phyloP scores from a whole-genome alignment of 2,113 vertebrate species.

The Mobula birostris region DNA sequence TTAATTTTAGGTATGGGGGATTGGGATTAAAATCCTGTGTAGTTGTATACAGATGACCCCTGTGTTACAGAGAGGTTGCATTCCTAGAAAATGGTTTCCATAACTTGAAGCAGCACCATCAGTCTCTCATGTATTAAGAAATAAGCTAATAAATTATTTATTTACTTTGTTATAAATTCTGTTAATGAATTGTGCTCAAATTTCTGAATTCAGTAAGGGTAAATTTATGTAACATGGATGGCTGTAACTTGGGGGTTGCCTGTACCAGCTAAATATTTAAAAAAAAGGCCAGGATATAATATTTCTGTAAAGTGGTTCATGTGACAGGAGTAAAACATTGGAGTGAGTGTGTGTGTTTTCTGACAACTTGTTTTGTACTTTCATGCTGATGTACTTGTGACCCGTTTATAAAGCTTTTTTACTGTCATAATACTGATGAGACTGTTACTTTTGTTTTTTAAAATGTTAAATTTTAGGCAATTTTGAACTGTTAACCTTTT shows the following conservation, averaged over 20 bases:
- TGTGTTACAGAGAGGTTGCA: too few relatives aligned
- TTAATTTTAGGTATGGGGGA: not conserved
- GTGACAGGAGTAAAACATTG: too few relatives aligned
- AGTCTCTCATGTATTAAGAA: too few relatives aligned
- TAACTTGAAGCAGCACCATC: too few relatives aligned
- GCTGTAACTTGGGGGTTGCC: too few relatives aligned
- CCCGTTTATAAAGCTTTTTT: not conserved
- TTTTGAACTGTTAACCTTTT: slow-evolving; percentile 6
- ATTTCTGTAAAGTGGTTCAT: not conserved
- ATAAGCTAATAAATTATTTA: too few relatives aligned
- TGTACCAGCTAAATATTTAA: not conserved
- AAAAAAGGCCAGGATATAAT: not conserved
- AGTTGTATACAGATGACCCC: not conserved
- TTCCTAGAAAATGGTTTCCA: too few relatives aligned
- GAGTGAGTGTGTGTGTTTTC: not conserved
- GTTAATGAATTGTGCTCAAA: too few relatives aligned
- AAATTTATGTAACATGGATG: too few relatives aligned
- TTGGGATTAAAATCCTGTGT: not conserved
- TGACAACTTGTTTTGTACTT: not conserved
- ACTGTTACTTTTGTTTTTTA: slow-evolving; percentile 2
- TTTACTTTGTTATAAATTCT: too few relatives aligned
- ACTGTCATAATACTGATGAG: slow-evolving; percentile 10
- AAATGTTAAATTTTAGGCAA: not conserved
- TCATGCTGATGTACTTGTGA: not conserved
- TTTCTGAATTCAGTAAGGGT: too few relatives aligned